Evolutionary conservation across 1,140 invertebrate species (phyloP), one percentile per base, ranked within the genome.

Genomic region (Akabosia matsudoensis): DNA sequence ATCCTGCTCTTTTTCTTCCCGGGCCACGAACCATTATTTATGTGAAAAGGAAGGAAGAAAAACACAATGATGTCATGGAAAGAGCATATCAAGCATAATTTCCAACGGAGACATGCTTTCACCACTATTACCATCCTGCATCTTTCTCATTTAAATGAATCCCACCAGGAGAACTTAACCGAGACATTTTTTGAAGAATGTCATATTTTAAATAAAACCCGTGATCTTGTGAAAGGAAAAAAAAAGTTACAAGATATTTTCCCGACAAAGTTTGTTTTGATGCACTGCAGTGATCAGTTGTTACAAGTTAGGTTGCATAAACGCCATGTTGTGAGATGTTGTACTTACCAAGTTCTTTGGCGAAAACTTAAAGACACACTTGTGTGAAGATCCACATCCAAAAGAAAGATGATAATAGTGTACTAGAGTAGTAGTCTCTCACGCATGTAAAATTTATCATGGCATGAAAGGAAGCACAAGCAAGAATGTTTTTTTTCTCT

Each of bases 391-490:
- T n/a, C n/a, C 37, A 45, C 7, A 45, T 10, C 37, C 26, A 30
- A 28, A 67, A 30, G 22, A 67, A 22, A 30, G 54, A 61, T 13
- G 24, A 61, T n/a, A n/a, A n/a, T n/a, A n/a, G n/a, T n/a, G n/a
- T n/a, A n/a, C n/a, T n/a, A n/a, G n/a, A n/a, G n/a, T n/a, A 61
- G 24, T 22, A 31, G 26, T 67, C 61, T 67, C 61, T 67, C 61
- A 67, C 61, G 61, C 61, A 67, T 67, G 61, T 30, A 67, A 67
- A 67, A 67, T 67, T 67, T 67, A 67, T 67, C 26, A 67, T 56
- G 18, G 7, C 4, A 13, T 13, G n/a, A 64, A 10, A 22, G 56
- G 28, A 64, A 64, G 24, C 4, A 64, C n/a, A 10, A 7, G 56
- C n/a, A 10, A 13, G 4, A 13, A 64, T 22, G 4, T 10, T 22